Evolutionary conservation across 1,140 invertebrate genomes (phyloP), one percentile per base, ranked within the genome.

Genomic region (Saccostrea glomerata): DNA sequence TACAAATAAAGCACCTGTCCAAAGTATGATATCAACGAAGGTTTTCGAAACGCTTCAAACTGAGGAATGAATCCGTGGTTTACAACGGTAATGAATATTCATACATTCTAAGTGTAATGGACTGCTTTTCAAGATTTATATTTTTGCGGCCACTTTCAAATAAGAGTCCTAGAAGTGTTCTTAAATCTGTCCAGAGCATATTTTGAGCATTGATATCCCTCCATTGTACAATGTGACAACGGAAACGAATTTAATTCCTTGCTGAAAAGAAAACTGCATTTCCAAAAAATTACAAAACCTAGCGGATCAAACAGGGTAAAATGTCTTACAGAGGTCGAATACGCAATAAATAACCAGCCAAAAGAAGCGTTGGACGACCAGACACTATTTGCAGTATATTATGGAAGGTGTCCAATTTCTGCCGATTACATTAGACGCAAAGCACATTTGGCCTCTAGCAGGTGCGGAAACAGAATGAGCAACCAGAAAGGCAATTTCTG

Each of bases 351-450:
- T 36, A 36, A 36, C 30, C 30, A 36, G 30, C 30, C 30, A 36
- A 36, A 36, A 36, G 30, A 36, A 36, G 30, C 30, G 30, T 36
- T 36, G 30, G 30, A 36, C 30, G 30, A 36, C 2, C 20, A 47
- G 17, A 86, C 85, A 47, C 85, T 63, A 12, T 73, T n/a, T 73
- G n/a, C 56, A 5, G 63, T 86, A n/a, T 86, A 73, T 47, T 86
- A 15, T 55, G 66, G 66, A 4, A 11, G 85, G 47, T 60, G 82
- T 15, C 15, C 30, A 36, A 47, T 13, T 36, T 84, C 82, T 30
- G 30, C 30, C 30, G 30, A 36, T 36, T 1, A 36, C 30, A 36
- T 36, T 36, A 36, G 30, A 36, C 30, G 13, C 47, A 13, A 36
- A 84, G 73, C 73, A 82, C 20, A 20, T n/a, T 20, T 30, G 73